A percentile compares a stretch with the other conserved stretches of the same genome.
Evolutionary conservation across 1,140 invertebrate species (phyloP).

Genomic region (Elysia chlorotica): DNA sequence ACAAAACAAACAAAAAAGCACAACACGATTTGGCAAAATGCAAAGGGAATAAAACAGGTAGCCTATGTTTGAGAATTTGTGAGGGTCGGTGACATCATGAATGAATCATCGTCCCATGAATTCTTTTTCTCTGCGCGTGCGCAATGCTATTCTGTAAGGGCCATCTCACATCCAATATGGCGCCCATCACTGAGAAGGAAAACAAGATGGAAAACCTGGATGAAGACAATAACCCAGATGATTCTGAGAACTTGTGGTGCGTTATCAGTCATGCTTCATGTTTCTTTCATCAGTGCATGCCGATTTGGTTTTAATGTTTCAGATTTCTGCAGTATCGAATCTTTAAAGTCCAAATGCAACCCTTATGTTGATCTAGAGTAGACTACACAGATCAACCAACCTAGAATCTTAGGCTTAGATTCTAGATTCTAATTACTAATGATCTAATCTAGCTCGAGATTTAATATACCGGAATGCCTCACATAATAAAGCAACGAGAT

Average conservation of each 20-base stretch:
- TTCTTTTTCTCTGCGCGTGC: slow-evolving; percentile 38
- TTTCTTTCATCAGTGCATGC: not conserved
- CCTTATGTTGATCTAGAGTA: no score
- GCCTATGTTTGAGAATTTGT: no score
- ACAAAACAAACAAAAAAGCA: no score
- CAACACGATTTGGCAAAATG: no score
- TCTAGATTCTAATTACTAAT: no score
- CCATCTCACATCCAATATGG: slow-evolving; percentile 48
- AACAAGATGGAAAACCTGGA: slow-evolving; percentile 45
- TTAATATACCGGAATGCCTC: no score
- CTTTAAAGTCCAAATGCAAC: no score
- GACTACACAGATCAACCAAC: no score
- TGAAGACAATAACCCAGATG: slow-evolving; percentile 54
- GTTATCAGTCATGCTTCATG: not conserved
- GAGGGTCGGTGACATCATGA: slow-evolving; percentile 32
- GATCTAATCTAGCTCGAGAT: no score
- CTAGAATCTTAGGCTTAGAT: no score
- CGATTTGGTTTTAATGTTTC: not conserved
- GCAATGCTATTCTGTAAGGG: slow-evolving; percentile 28
- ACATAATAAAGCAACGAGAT: no score
- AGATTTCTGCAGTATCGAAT: not conserved
- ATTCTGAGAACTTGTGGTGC: slow-evolving; percentile 62
- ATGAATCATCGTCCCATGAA: slow-evolving; percentile 32
- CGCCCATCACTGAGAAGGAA: slow-evolving; percentile 55
- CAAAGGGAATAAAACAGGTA: no score